Evolutionary conservation across 1,140 invertebrate genomes (phyloP).

Genomic region (Tachypleus tridentatus): DNA sequence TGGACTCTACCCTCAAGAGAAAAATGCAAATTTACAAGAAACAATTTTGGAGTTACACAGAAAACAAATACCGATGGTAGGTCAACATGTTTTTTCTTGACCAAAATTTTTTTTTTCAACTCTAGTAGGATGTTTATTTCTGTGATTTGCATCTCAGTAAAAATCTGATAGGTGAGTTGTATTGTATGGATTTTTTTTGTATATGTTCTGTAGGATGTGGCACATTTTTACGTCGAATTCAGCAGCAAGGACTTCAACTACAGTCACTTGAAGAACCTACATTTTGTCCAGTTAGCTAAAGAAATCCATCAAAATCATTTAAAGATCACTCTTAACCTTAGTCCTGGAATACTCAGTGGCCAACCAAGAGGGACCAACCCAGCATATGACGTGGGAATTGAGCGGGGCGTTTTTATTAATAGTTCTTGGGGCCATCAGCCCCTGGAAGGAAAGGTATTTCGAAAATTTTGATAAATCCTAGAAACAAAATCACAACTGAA

Average conservation of each 20-base stretch:
- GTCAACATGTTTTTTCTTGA: too few relatives aligned
- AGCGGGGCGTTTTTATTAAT: constrained; percentile 27
- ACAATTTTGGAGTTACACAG: too few relatives aligned
- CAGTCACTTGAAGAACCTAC: constrained; percentile 28
- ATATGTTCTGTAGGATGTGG: too few relatives aligned
- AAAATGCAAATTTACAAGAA: too few relatives aligned
- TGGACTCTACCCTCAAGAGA: not conserved
- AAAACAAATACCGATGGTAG: too few relatives aligned
- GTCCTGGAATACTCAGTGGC: constrained; percentile 27
- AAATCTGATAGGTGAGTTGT: too few relatives aligned
- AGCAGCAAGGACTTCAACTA: constrained; percentile 33
- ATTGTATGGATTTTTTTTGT: too few relatives aligned
- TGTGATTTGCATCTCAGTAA: too few relatives aligned
- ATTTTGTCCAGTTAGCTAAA: constrained; percentile 31
- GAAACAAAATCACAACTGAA: too few relatives aligned
- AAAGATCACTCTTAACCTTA: constrained; percentile 28
- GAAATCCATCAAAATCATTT: constrained; percentile 29
- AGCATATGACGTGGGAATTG: constrained; percentile 25
- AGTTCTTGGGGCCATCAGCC: constrained; percentile 9
- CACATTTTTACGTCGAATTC: constrained; percentile 7
- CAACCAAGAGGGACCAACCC: constrained; percentile 21
- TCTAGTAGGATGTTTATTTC: too few relatives aligned
- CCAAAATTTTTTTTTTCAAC: too few relatives aligned
- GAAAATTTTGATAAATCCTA: not conserved
- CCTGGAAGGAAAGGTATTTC: constrained; percentile 18